These are phyloP conservation scores for Ricordea florida DNA, from an alignment of 92 coral and sea anemone species.

Conservation along the genomic window DNA sequence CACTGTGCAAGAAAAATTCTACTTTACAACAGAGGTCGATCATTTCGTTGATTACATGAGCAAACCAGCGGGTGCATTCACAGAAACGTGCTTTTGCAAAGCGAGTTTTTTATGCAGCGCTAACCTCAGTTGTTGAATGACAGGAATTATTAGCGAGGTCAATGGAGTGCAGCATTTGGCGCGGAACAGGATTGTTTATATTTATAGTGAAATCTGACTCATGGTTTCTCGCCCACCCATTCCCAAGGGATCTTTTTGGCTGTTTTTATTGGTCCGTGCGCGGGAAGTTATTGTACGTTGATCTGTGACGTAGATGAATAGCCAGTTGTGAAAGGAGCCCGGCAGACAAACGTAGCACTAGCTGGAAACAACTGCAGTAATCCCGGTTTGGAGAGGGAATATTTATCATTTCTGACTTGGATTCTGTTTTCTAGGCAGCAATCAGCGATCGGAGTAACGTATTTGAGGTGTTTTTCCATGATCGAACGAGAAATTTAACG, in stretches of 20 bases:
- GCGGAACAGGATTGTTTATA: conserved; percentile 67
- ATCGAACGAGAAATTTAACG: conserved; percentile 33
- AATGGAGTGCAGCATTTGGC: conserved; percentile 19
- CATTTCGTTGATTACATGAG: background rate
- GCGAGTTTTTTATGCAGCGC: conserved; percentile 9
- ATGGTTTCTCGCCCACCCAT: conserved; percentile 76
- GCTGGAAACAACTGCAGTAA: conserved; percentile 45
- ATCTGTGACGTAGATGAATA: conserved; percentile 83
- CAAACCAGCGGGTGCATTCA: conserved; percentile 12
- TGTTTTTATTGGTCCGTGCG: conserved; percentile 68
- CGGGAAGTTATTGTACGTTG: conserved; percentile 68
- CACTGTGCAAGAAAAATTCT: conserved; percentile 7
- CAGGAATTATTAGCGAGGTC: conserved; percentile 10
- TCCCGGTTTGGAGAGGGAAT: background rate
- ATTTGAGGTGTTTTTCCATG: conserved; percentile 18
- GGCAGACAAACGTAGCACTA: conserved; percentile 65
- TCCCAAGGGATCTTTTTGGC: conserved; percentile 79
- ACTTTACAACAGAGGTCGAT: background rate
- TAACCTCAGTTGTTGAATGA: conserved; percentile 13
- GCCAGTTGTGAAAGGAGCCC: conserved; percentile 85
- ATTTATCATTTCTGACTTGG: background rate
- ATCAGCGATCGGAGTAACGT: background rate
- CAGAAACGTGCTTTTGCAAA: background rate
- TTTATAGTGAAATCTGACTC: conserved; percentile 71
- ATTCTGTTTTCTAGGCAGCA: background rate